phyloP scores from a whole-genome alignment of 1,140 invertebrate genomes.

The Armadillidium nasatum region DNA sequence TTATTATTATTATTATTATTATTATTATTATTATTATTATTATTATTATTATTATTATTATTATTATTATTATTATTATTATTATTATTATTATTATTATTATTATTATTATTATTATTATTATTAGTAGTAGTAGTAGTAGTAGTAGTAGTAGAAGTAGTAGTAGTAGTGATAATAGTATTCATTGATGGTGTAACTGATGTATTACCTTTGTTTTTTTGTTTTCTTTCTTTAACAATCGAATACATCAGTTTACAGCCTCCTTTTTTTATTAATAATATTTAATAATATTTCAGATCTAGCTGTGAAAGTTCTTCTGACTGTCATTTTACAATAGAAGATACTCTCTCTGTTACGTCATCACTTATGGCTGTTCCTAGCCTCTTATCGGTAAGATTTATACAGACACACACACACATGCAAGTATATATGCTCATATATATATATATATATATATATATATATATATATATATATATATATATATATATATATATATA shows the following conservation, averaged over 20 bases:
- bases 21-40: constrained; percentile 7
- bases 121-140: too few relatives aligned
- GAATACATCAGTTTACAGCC: too few relatives aligned
- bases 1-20: constrained; percentile 11
- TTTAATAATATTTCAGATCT: neutral
- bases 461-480: too few relatives aligned
- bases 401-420: too few relatives aligned
- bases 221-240: too few relatives aligned
- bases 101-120: neutral
- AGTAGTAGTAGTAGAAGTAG: too few relatives aligned
- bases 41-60: constrained; percentile 13
- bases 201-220: too few relatives aligned
- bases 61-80: constrained; percentile 11
- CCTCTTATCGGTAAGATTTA: neutral
- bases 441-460: too few relatives aligned
- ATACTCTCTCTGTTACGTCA: neutral
- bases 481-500: constrained; percentile 1
- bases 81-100: constrained; percentile 13
- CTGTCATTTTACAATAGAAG: neutral
- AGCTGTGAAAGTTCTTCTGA: neutral
- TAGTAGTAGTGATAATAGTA: too few relatives aligned
- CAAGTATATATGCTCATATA: too few relatives aligned
- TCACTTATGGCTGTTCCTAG: neutral
- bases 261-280: neutral
- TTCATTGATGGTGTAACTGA: too few relatives aligned